Conservation (phyloP, 1,140 invertebrate genomes). For the Trichoplusia ni region DNA sequence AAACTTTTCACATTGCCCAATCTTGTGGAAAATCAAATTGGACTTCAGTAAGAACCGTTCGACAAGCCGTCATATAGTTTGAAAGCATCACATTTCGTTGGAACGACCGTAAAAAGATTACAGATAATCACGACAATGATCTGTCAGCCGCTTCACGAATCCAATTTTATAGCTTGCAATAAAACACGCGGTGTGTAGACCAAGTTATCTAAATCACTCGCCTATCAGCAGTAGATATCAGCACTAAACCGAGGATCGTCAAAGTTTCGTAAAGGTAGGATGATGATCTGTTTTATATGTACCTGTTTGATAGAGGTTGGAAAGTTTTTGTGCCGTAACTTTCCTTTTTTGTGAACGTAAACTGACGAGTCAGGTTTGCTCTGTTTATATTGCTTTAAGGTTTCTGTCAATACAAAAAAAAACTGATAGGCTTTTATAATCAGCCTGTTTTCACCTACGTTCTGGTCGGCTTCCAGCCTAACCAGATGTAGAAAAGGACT, state of each 20-base stretch:
- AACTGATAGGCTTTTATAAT: no score
- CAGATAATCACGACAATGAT: conserved; percentile 7
- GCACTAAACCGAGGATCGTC: not conserved
- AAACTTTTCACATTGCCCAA: no score
- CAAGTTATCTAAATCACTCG: conserved; percentile 17
- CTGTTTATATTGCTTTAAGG: no score
- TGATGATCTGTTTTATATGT: conserved; percentile 12
- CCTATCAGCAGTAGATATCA: conserved; percentile 10
- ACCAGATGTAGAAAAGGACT: no score
- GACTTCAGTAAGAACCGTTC: not conserved
- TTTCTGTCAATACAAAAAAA: no score
- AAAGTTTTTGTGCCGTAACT: not conserved
- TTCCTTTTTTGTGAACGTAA: no score
- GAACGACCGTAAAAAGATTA: conserved; percentile 2
- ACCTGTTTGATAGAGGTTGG: not conserved
- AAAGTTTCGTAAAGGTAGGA: not conserved
- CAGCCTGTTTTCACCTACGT: no score
- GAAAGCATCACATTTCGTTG: not conserved
- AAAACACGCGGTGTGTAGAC: conserved; percentile 21
- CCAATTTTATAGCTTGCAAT: conserved; percentile 21
- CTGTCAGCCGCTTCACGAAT: not conserved
- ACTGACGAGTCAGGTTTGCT: not conserved
- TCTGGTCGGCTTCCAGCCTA: no score
- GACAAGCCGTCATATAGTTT: not conserved
- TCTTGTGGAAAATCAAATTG: no score